phyloP scores from a whole-genome alignment of 2,113 vertebrate genomes.

The Perca schrenkii region DNA sequence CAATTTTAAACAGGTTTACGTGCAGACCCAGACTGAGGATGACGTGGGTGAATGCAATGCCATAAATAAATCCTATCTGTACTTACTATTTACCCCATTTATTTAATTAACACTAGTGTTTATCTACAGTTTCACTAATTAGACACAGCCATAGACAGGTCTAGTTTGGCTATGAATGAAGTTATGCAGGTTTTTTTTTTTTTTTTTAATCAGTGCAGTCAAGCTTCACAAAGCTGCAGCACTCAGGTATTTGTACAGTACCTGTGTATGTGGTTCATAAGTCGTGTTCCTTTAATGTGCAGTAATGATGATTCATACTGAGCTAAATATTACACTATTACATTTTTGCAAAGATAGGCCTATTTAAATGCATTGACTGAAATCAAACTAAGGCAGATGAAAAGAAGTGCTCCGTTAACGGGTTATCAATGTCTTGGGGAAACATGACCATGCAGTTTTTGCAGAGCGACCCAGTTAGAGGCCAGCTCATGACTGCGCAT shows the following conservation, averaged over 20 bases:
- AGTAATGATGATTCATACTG: not conserved
- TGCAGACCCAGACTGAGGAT: not conserved
- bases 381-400: not conserved
- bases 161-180: not conserved
- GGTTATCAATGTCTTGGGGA: slow-evolving; percentile 25
- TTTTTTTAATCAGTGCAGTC: not conserved
- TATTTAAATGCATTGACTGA: not conserved
- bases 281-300: not conserved
- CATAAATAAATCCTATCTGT: not conserved
- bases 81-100: not conserved
- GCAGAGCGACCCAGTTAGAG: slow-evolving; percentile 55
- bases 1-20: slow-evolving; percentile 26
- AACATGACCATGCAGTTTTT: slow-evolving; percentile 70
- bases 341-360: not conserved
- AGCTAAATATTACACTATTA: not conserved
- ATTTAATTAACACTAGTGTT: not conserved
- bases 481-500: slow-evolving; percentile 68
- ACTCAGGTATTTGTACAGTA: not conserved
- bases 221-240: slow-evolving; percentile 27
- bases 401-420: not conserved
- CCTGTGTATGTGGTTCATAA: not conserved
- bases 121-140: not conserved
- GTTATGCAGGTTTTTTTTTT: not conserved
- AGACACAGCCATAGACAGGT: not conserved
- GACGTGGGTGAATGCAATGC: slow-evolving; percentile 3